These are phyloP conservation scores for Diachasmimorpha longicaudata DNA, from an alignment of 1,140 invertebrate species.

Conservation along the genomic window DNA sequence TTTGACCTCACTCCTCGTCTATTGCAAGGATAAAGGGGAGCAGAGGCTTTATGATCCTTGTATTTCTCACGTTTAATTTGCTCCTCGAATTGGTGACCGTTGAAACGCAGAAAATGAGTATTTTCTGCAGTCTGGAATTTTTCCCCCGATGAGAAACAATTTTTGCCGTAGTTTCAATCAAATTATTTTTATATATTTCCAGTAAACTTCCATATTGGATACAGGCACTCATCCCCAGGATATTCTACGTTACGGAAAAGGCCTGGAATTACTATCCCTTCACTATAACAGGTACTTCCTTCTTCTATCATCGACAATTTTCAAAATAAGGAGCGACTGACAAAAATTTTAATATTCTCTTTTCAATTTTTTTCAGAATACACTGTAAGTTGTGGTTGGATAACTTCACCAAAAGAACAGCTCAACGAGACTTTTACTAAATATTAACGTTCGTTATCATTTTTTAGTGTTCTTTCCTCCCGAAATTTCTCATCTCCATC, in stretches of 20 bases:
- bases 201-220: constrained; percentile 91
- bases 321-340: neutral
- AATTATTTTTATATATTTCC: constrained; percentile 37
- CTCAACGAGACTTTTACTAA: constrained; percentile 25
- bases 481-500: constrained; percentile 86
- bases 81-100: too few species aligned
- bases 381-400: constrained; percentile 62
- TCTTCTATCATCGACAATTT: neutral
- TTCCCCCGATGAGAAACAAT: constrained; percentile 4
- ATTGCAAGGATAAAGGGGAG: too few species aligned
- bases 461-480: constrained; percentile 90
- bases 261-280: constrained; percentile 96
- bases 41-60: too few species aligned
- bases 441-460: constrained; percentile 32
- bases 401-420: neutral
- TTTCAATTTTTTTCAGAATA: constrained; percentile 64
- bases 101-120: too few species aligned
- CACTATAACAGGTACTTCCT: constrained; percentile 80
- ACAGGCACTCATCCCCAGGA: constrained; percentile 82
- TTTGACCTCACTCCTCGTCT: too few species aligned
- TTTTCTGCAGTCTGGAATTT: too few species aligned
- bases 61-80: too few species aligned
- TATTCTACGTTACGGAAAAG: constrained; percentile 94
- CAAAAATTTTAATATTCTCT: constrained; percentile 33
- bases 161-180: neutral